These are phyloP conservation scores for Petrocephalus microphthalmus DNA, from an alignment of 2,113 vertebrate species.

Conservation along the genomic window DNA sequence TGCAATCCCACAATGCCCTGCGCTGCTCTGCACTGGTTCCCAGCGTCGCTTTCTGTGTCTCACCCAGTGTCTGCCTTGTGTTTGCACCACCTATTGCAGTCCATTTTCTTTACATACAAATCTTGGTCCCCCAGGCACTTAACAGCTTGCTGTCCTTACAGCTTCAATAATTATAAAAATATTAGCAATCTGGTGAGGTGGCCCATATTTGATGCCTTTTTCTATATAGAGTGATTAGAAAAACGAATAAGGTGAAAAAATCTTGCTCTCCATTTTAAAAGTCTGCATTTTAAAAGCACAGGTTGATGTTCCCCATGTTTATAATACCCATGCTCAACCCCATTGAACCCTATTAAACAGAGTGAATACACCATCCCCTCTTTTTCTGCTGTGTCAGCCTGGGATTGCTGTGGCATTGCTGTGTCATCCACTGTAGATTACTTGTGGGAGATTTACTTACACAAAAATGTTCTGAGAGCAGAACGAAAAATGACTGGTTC, in stretches of 20 bases:
- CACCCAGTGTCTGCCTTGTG: not conserved
- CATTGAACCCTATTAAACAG: not conserved
- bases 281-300: not conserved
- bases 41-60: conserved; percentile 13
- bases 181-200: not conserved
- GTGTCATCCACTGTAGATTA: no score
- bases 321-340: not conserved
- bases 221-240: not conserved
- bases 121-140: not conserved
- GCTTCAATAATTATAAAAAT: not conserved
- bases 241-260: not conserved
- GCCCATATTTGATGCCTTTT: not conserved
- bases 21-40: conserved; percentile 35
- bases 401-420: not conserved
- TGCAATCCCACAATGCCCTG: not conserved
- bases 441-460: no score
- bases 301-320: not conserved
- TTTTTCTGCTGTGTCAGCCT: not conserved
- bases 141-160: not conserved
- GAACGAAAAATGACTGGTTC: no score
- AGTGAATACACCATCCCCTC: not conserved
- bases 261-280: not conserved
- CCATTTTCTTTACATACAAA: not conserved
- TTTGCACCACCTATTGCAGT: not conserved
- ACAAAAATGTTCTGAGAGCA: no score